Percentiles rank a stretch among this genome's conserved stretches.
Evolutionary conservation across 2,888 invertebrate species (phyloP).

Genomic region (Dryococelus australis): DNA sequence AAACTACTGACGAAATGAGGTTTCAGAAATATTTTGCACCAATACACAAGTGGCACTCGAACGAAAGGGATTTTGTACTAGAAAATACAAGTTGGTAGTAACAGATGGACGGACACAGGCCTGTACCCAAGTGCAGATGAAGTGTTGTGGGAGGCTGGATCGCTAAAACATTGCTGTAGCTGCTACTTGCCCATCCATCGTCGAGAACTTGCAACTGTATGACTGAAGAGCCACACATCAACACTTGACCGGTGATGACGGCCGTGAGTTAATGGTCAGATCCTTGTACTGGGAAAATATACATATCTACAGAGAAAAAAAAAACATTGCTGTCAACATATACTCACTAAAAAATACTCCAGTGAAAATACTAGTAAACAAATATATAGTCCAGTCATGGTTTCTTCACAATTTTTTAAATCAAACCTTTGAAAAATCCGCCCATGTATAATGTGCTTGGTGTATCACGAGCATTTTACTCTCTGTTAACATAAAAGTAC

Average conservation of each 20-base stretch:
- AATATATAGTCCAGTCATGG: too few species aligned
- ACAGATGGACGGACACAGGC: neutral
- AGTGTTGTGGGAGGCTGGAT: neutral
- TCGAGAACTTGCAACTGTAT: conserved; percentile 2
- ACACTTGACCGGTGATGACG: neutral
- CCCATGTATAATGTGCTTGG: too few species aligned
- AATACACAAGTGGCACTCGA: neutral
- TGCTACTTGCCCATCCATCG: neutral
- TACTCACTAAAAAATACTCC: too few species aligned
- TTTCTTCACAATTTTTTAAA: too few species aligned
- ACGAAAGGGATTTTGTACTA: neutral
- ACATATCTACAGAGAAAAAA: conserved; percentile 75
- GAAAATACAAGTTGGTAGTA: neutral
- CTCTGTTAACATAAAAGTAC: too few species aligned
- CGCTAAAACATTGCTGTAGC: neutral
- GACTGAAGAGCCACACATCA: neutral
- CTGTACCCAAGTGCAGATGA: neutral
- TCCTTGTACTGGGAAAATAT: conserved; percentile 95
- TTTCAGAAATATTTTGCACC: neutral
- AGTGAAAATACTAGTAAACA: too few species aligned
- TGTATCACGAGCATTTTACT: too few species aligned
- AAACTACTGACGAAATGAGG: neutral
- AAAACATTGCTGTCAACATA: neutral
- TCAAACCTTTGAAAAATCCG: too few species aligned
- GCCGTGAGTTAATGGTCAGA: conserved; percentile 82